Conservation (phyloP, 2,888 invertebrate species). For the Lysandra bellargus region DNA sequence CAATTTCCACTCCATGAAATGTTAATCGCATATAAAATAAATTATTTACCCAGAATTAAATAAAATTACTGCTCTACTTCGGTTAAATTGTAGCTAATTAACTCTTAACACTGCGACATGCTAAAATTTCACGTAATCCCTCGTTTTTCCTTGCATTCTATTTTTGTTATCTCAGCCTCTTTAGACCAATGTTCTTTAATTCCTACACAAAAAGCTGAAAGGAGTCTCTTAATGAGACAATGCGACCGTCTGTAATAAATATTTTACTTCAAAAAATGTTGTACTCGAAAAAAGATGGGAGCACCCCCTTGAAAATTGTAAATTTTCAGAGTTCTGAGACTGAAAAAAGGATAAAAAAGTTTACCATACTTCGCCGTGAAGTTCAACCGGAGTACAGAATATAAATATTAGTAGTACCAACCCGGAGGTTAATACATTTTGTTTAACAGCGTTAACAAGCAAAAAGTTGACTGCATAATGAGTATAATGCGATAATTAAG, state of each 20-base stretch:
- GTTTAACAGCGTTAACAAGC: conserved; percentile 3
- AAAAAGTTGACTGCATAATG: conserved; percentile 7
- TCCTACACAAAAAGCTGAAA: conserved; percentile 21
- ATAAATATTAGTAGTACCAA: too few relatives aligned
- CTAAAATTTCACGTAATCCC: conserved; percentile 3
- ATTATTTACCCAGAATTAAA: neutral
- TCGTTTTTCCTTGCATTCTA: conserved; percentile 4
- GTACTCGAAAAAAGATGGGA: neutral
- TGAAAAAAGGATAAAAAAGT: neutral
- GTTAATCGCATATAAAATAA: neutral
- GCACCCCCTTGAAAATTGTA: neutral
- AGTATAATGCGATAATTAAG: neutral
- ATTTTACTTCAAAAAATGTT: conserved; percentile 13
- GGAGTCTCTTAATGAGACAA: conserved; percentile 18
- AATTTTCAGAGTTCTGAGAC: conserved; percentile 8
- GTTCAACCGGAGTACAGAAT: neutral
- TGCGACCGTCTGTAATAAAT: conserved; percentile 10
- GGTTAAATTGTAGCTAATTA: neutral
- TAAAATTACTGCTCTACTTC: neutral
- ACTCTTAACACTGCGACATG: neutral
- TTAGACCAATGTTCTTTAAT: conserved; percentile 14
- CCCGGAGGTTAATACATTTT: neutral
- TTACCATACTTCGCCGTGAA: neutral
- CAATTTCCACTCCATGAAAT: neutral
- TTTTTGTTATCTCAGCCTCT: conserved; percentile 2